Conservation (phyloP, 1,140 invertebrate species). For the Meloidogyne floridensis region DNA sequence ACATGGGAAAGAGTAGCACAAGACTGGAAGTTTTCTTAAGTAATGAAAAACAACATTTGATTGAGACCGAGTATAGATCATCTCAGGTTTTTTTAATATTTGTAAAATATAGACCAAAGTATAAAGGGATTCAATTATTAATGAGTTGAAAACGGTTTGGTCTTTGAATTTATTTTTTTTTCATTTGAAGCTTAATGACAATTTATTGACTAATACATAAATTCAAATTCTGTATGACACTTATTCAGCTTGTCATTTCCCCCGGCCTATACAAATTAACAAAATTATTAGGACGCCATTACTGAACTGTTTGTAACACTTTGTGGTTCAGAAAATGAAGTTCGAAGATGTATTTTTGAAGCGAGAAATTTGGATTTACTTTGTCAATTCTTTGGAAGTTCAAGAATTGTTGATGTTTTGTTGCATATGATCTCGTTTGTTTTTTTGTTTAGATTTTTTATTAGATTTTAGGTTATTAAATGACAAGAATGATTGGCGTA, state of each 20-base stretch:
- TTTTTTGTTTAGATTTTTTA: neutral
- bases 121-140: neutral
- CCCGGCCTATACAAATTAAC: no score
- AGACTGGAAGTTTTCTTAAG: slow-evolving; percentile 25
- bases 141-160: no score
- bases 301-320: slow-evolving; percentile 51
- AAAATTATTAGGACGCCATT: slow-evolving; percentile 33
- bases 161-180: neutral
- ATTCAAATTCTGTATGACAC: no score
- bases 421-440: slow-evolving; percentile 53
- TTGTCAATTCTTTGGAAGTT: slow-evolving; percentile 50
- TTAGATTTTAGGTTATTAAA: slow-evolving; percentile 40
- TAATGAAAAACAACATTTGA: slow-evolving; percentile 36
- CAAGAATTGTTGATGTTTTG: slow-evolving; percentile 40
- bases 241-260: no score
- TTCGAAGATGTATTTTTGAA: slow-evolving; percentile 42
- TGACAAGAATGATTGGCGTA: slow-evolving; percentile 47
- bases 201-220: neutral
- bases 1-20: slow-evolving; percentile 2
- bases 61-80: slow-evolving; percentile 16
- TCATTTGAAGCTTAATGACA: neutral
- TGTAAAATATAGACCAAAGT: neutral
- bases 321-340: slow-evolving; percentile 45
- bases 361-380: slow-evolving; percentile 39
- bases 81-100: neutral